Conservation (phyloP, 2,888 invertebrate genomes). For the Phorcus lineatus region DNA sequence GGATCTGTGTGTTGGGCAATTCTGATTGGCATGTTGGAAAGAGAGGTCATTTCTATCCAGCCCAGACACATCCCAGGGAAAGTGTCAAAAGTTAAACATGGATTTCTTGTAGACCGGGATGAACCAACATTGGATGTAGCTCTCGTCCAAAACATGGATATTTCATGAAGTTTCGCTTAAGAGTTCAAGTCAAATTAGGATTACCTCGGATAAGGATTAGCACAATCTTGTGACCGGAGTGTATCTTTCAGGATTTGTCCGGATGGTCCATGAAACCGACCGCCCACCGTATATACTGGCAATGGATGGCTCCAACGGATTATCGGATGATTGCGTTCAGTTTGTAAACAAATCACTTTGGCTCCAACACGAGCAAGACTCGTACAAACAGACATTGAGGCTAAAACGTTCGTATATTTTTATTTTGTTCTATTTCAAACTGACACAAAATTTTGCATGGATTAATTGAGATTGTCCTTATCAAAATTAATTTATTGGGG, state of each 20-base stretch:
- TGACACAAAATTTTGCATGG: not conserved
- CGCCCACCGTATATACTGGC: slow-evolving; percentile 26
- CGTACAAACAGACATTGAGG: slow-evolving; percentile 55
- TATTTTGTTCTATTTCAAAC: not conserved
- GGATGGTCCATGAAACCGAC: slow-evolving; percentile 32
- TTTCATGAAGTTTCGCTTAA: no score
- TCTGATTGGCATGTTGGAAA: not conserved
- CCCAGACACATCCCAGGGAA: not conserved
- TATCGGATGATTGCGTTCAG: slow-evolving; percentile 48
- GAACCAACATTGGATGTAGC: no score
- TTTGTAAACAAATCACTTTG: slow-evolving; percentile 53
- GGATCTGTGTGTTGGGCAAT: not conserved
- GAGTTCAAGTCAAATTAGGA: no score
- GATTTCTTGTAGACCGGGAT: no score
- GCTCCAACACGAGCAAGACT: slow-evolving; percentile 59
- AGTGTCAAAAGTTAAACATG: not conserved
- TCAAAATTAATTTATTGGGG: no score
- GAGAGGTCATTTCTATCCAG: not conserved
- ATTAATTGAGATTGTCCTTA: no score
- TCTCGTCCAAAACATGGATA: no score
- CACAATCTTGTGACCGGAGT: no score
- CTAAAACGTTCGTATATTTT: slow-evolving; percentile 57
- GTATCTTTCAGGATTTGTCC: slow-evolving; percentile 8
- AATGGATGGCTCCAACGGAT: slow-evolving; percentile 48
- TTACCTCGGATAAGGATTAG: no score